Evolutionary conservation across 2,797 vertebrate species (phyloP), one percentile per base, ranked within the genome.

Genomic region (Percopsis omiscomaycus): DNA sequence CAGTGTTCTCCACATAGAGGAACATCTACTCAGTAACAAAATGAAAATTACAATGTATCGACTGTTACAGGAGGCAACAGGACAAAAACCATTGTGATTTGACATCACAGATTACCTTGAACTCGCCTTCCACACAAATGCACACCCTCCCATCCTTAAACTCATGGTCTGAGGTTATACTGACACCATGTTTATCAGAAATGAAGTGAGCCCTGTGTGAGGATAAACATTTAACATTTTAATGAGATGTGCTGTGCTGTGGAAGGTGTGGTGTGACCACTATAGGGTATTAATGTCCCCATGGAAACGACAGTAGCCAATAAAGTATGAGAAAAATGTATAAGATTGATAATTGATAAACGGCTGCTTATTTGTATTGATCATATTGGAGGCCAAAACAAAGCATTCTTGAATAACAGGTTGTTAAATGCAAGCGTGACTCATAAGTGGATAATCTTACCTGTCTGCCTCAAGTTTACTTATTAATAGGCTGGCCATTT

Each of bases 1-100:
- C 94, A 0, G 2, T 61, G 72, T 98, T 99, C 74, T 82, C 61
- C 68, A 98, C 89, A 0, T 29, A 64, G 49, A 98, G 10, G 46
- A 61, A 80, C 1, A 93, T 37, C 14, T 0, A 1, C 12, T 0
- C 0, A 28, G 64, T 64, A 28, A 4, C 12, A 22, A 28, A 53
- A 10, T 1, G 55, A 1, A 29, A 32, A 3, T 14, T 2, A 12
- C 46, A 48, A 48, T 30, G 12, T 55, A 29, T n/a, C 5, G 4
- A 5, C 4, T 37, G 47, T 32, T 28, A 48, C 46, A 61, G 48
- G 5, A 32, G 42, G 29, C 51, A 45, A 9, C 44, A 28, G 45
- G 2, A 14, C 10, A 0, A 14, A 28, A 3, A 63, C 32, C 1
- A 3, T 1, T 59, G 15, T 0, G 50, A n/a, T n/a, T 48, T 53